Conservation (phyloP, 2,888 invertebrate genomes). For the Rhagonycha lutea region DNA sequence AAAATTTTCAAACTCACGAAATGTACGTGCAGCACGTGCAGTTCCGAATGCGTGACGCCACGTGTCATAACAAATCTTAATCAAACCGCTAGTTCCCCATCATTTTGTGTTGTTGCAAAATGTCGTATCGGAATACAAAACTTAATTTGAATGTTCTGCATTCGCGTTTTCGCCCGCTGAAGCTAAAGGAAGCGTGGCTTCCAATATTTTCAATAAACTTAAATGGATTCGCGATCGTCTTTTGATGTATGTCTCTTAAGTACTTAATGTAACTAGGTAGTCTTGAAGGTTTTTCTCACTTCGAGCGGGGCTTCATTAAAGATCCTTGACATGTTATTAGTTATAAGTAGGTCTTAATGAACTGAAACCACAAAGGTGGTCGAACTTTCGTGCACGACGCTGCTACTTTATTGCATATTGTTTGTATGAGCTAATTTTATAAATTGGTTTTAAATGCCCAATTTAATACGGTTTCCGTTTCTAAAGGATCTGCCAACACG, state of each 20-base stretch:
- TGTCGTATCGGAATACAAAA: slow-evolving; percentile 8
- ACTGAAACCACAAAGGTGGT: slow-evolving; percentile 14
- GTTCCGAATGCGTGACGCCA: slow-evolving; percentile 26
- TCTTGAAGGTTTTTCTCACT: not conserved
- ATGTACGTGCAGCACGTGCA: slow-evolving; percentile 26
- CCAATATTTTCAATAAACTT: not conserved
- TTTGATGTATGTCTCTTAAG: not conserved
- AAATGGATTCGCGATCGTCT: not conserved
- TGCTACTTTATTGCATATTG: slow-evolving; percentile 33
- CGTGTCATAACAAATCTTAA: slow-evolving; percentile 33
- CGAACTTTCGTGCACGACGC: slow-evolving; percentile 15
- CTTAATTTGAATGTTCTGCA: slow-evolving; percentile 16
- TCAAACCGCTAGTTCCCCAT: slow-evolving; percentile 14
- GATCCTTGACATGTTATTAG: slow-evolving; percentile 9
- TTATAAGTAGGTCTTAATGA: slow-evolving; percentile 18
- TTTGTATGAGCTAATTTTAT: slow-evolving; percentile 31
- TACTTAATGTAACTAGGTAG: not conserved
- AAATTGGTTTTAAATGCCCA: slow-evolving; percentile 32
- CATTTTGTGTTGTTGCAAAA: slow-evolving; percentile 11
- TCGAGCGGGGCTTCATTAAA: slow-evolving; percentile 5
- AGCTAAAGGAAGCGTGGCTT: not conserved
- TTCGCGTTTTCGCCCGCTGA: not conserved
- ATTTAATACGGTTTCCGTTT: slow-evolving; percentile 25
- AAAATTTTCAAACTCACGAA: slow-evolving; percentile 12
- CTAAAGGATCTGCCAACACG: slow-evolving; percentile 6